Evolutionary conservation across 2,113 vertebrate genomes (phyloP).

Genomic region (Brachionichthys hirsutus): DNA sequence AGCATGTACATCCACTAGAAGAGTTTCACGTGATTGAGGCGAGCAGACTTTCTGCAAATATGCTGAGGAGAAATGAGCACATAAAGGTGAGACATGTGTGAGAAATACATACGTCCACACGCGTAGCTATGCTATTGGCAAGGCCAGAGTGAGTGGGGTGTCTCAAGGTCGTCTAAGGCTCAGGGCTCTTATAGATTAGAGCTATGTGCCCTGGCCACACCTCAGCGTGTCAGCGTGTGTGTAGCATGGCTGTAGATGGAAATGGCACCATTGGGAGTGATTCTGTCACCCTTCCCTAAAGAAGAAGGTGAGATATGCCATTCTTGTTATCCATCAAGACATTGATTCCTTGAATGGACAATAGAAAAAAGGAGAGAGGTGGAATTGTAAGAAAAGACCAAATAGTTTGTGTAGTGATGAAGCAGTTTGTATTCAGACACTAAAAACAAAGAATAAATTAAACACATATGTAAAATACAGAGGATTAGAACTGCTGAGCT

Average conservation of each 20-base stretch:
- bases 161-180: conserved; percentile 74
- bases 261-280: conserved; percentile 79
- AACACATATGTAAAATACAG: background rate
- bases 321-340: conserved; percentile 84
- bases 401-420: conserved; percentile 31
- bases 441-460: too few species aligned
- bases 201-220: conserved; percentile 62
- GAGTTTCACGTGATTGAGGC: conserved; percentile 33
- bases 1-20: conserved; percentile 29
- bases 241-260: conserved; percentile 70
- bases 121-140: conserved; percentile 50
- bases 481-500: background rate
- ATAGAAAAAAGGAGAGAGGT: conserved; percentile 36
- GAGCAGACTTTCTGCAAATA: conserved; percentile 6
- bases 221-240: conserved; percentile 42
- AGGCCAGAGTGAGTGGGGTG: conserved; percentile 53
- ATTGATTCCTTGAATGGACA: conserved; percentile 76
- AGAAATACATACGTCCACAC: conserved; percentile 14
- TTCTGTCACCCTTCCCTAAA: conserved; percentile 80
- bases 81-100: conserved; percentile 7
- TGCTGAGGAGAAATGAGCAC: conserved; percentile 15
- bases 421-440: background rate
- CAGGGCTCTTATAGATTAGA: conserved; percentile 73
- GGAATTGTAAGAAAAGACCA: conserved; percentile 29
- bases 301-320: conserved; percentile 77